These are phyloP conservation scores for Ophonus ardosiacus DNA, from an alignment of 2,888 invertebrate genomes.

Conservation along the genomic window DNA sequence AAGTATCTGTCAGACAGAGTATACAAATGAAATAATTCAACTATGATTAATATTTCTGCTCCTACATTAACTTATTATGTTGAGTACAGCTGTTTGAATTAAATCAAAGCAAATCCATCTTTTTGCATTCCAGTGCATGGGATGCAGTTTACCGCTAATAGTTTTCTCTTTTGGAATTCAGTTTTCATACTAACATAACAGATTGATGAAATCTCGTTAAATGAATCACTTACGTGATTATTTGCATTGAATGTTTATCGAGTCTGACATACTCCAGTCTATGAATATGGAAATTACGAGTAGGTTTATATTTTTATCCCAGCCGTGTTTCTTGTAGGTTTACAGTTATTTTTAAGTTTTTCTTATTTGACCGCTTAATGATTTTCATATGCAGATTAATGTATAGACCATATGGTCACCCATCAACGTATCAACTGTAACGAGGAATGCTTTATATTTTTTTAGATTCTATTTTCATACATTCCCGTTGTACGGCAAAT, in stretches of 20 bases:
- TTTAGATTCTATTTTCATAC: neutral
- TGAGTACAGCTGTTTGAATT: neutral
- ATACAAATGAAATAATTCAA: neutral
- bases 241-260: neutral
- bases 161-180: neutral
- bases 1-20: no score
- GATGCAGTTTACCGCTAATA: neutral
- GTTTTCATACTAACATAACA: neutral
- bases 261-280: neutral
- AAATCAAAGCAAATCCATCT: neutral
- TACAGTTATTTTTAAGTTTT: slow-evolving; percentile 1
- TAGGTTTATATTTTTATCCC: neutral
- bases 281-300: neutral
- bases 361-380: neutral
- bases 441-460: neutral
- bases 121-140: neutral
- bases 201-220: neutral
- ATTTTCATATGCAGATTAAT: neutral
- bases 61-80: neutral
- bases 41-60: neutral
- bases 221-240: neutral
- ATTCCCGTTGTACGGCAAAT: neutral
- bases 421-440: neutral
- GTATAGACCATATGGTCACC: neutral
- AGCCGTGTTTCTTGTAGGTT: neutral